Conservation (phyloP, 2,888 invertebrate species). For the Branchinecta sandiegonensis region DNA sequence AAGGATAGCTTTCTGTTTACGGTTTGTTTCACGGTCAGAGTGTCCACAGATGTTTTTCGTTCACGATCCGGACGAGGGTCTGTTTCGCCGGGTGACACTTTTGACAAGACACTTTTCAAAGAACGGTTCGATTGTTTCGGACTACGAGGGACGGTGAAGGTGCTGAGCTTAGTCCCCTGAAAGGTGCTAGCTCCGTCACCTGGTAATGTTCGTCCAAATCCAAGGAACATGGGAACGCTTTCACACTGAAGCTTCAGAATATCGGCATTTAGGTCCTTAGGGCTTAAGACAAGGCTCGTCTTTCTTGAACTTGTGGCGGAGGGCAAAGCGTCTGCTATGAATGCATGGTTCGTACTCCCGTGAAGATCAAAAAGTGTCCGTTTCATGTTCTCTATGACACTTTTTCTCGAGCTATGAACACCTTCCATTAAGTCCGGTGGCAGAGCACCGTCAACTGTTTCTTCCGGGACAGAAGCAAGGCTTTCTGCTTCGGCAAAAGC, state of each 20-base stretch:
- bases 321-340: conserved; percentile 4
- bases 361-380: too few species aligned
- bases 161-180: not conserved
- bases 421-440: too few species aligned
- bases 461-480: not conserved
- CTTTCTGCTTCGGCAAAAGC: conserved; percentile 23
- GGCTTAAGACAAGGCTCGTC: not conserved
- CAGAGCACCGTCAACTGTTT: not conserved
- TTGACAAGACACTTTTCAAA: not conserved
- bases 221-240: too few species aligned
- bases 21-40: not conserved
- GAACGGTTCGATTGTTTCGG: conserved; percentile 1
- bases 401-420: not conserved
- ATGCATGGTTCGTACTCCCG: too few species aligned
- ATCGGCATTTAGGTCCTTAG: not conserved
- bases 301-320: conserved; percentile 5
- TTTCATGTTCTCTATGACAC: not conserved
- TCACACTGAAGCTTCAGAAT: not conserved
- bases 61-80: not conserved
- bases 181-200: too few species aligned
- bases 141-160: not conserved
- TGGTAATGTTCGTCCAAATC: too few species aligned
- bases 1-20: not conserved
- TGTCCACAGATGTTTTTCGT: not conserved
- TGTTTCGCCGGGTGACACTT: not conserved